phyloP scores from a whole-genome alignment of 1,140 invertebrate genomes.

The Hylaeus volcanicus region DNA sequence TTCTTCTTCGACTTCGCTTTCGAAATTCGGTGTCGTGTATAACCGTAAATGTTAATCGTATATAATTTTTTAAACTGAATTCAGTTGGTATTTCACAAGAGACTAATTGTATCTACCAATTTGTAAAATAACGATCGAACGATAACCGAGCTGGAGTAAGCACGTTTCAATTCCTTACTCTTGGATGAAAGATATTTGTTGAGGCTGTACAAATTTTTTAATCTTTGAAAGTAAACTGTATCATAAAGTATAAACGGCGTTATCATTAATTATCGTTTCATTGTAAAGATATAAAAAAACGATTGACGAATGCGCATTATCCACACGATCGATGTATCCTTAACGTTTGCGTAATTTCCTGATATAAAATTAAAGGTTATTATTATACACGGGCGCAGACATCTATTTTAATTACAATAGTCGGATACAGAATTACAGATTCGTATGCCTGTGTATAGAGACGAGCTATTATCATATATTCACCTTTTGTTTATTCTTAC shows the following conservation, averaged over 20 bases:
- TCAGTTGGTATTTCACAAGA: background rate
- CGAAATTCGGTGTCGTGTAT: too few relatives aligned
- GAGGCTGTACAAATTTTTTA: conserved; percentile 50
- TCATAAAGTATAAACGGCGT: conserved; percentile 36
- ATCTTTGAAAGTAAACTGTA: conserved; percentile 51
- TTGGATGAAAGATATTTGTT: conserved; percentile 31
- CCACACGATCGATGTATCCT: too few relatives aligned
- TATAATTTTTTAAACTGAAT: conserved; percentile 2
- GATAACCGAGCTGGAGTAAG: conserved; percentile 12
- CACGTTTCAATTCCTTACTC: conserved; percentile 35
- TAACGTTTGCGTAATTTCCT: too few relatives aligned
- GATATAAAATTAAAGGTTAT: too few relatives aligned
- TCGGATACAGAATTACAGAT: too few relatives aligned
- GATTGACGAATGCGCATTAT: too few relatives aligned
- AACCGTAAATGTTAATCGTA: background rate
- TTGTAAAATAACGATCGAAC: conserved; percentile 27
- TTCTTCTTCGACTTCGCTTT: background rate
- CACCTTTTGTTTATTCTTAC: too few relatives aligned
- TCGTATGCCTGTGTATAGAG: too few relatives aligned
- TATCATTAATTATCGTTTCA: background rate
- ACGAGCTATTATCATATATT: too few relatives aligned
- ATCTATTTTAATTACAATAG: too few relatives aligned
- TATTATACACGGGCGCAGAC: too few relatives aligned
- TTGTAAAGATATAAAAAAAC: background rate
- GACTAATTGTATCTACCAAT: conserved; percentile 10